Evolutionary conservation across 1,140 invertebrate species (phyloP), one percentile per base, ranked within the genome.

Genomic region (Monomorium pharaonis): DNA sequence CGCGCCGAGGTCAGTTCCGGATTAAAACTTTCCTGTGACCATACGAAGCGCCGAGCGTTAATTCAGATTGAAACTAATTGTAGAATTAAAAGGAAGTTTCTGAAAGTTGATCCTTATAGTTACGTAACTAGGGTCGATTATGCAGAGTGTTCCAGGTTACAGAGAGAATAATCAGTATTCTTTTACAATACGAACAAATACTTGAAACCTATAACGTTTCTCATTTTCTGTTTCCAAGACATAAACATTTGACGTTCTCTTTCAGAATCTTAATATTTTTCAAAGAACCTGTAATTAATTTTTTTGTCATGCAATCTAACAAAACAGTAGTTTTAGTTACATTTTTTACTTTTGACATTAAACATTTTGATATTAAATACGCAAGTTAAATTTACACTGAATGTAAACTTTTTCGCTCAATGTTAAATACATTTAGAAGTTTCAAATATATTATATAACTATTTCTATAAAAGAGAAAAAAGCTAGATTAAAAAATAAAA

Each of bases 1-100:
- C 65, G 37, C 14, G 65, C 37, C 49, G 24, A n/a, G 67, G 49
- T 83, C 51, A 72, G 51, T 81, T 81, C 78, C n/a, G 78, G 67
- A 74, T 58, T 83, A 74, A 83, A 81, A 83, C 67, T 83, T 58
- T 72, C 27, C 44, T 51, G 24, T 33, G 51, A 60, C 51, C 78
- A 58, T 83, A 44, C 78, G 54, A 72, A 83, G 67, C 78, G 37
- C 51, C 27, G 51, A 58, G 51, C 65, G 65, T 74, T 83, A 83
- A 74, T 69, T 83, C 67, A 14, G 54, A 83, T 74, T 83, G 65
- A 81, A 83, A 83, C 51, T 74, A 83, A 83, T 83, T 74, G 67
- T 54, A 58, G 37, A 83, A 74, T 83, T 83, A 83, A 58, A 72
- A 58, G 27, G 2, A 83, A 83, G 51, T 74, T 72, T 83, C 37